Base-by-base conservation (phyloP, 1,140 invertebrate genomes). In the Lepidurus apus region DNA sequence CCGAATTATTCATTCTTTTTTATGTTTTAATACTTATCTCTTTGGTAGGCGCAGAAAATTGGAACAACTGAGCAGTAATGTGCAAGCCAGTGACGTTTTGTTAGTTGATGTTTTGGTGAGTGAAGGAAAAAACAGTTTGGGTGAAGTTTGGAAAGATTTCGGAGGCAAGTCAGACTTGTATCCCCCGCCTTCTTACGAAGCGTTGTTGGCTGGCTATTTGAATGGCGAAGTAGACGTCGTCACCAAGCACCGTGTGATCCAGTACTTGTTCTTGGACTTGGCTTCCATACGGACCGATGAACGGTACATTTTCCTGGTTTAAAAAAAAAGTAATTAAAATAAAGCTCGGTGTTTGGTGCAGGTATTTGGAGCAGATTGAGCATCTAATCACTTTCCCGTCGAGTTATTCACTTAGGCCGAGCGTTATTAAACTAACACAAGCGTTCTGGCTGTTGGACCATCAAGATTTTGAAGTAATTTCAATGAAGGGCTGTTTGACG, bases 371-470 rank as follows among this genome's bases (percentile, higher is more conserved):
- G 79, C 75, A 73, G 77, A 77, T 82, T 90, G 88, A 91, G 80
- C 86, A 90, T 75, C 83, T 94, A 7, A 89, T 91, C 78, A 90
- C 91, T 80, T 95, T 94, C 85, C 91, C 91, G 6, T 89, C 90
- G 0, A 89, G 91, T 65, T 94, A 95, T 81, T 89, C 90, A 75
- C 83, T 93, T 11, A 91, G 88, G 78, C 89, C 89, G 45, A 91
- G 89, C 26, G 82, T 91, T 1, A 90, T 91, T 3, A 93, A 93
- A 83, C 87, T 93, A 0, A 90, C 92, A 1, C 91, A 94, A 82
- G 93, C 92, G 0, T 92, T 95, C 83, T 96, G 94, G 93, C 87
- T 92, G 75, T 85, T 96, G 11, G 95, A 97, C 85, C 92, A 94
- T 80, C 90, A 91, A 80, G 89, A 95, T 82, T 92, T 88, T 81